These are phyloP conservation scores for Hafferia zeledoni DNA, from an alignment of 2,797 vertebrate genomes.

Conservation along the genomic window DNA sequence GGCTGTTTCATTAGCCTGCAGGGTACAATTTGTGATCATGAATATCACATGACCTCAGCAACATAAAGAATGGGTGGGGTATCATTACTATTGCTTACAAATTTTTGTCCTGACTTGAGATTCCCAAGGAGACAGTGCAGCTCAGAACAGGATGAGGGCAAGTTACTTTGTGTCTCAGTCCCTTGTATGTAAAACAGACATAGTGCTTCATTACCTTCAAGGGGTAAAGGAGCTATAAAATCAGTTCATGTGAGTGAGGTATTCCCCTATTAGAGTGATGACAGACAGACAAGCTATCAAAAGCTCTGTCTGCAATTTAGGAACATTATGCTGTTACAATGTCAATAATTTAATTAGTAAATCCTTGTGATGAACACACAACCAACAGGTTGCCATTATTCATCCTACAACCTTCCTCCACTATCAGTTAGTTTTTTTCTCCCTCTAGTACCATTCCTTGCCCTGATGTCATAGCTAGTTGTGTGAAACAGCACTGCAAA, in stretches of 20 bases:
- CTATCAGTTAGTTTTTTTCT: background rate
- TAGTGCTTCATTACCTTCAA: background rate
- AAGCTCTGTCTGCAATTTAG: background rate
- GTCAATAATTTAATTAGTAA: background rate
- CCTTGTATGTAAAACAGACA: background rate
- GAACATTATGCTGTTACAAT: background rate
- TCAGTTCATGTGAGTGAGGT: background rate
- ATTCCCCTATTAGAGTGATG: background rate
- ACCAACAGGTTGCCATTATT: background rate
- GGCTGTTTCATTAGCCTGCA: slow-evolving; percentile 9
- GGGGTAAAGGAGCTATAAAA: background rate
- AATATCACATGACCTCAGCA: background rate
- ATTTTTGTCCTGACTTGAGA: background rate
- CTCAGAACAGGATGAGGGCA: background rate
- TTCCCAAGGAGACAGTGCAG: background rate
- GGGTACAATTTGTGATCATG: background rate
- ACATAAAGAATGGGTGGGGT: background rate
- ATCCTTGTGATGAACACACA: background rate
- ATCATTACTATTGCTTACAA: background rate
- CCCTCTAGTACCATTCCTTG: background rate
- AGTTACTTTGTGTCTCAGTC: background rate
- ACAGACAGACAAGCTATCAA: background rate
- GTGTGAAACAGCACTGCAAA: background rate
- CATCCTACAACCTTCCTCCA: background rate
- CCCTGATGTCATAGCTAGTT: background rate